Base-by-base conservation (phyloP, 2,797 vertebrate genomes). In the Helostoma temminkii region DNA sequence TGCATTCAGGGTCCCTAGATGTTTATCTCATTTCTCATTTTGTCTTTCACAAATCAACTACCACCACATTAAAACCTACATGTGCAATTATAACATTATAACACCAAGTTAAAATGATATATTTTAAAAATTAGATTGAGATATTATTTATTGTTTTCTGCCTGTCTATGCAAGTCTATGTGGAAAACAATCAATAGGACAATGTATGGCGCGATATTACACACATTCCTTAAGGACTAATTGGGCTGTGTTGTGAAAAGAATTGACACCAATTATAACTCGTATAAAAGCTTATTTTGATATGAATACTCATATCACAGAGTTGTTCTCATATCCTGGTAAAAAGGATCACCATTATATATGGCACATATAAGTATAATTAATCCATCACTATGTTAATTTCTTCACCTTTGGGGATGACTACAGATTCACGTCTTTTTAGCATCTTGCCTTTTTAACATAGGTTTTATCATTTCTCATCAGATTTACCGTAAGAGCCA, bases 401-500 rank as follows among this genome's bases (percentile, higher is more conserved):
- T 7, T 46, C 39, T 21, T 52, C 10, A 18, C 18, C 25, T 47
- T 3, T 66, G n/a, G 3, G 5, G 15, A 46, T 36, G 4, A 43
- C 6, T 53, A 30, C 14, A 21, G 25, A 30, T 59, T 37, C 21
- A 9, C 34, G 39, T 70, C 19, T 46, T 26, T 25, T 18, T 26
- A 28, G 24, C 1, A 32, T 19, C 1, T 55, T 36, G 3, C 1
- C n/a, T 41, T 15, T 73, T 45, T n/a, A 22, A 30, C 46, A 32
- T 5, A 30, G 36, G 36, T 15, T n/a, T 60, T 9, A 1, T 39
- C 0, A 32, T 64, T 30, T 26, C 3, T 58, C 43, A 46, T 12
- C 60, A 95, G 94, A 25, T 95, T 94, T 55, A 88, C 64, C 0
- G 0, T 87, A 0, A 79, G 50, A 72, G 93, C 5, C 0, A 19